Conservation (phyloP, 2,113 vertebrate species). For the Serilophus lunatus region DNA sequence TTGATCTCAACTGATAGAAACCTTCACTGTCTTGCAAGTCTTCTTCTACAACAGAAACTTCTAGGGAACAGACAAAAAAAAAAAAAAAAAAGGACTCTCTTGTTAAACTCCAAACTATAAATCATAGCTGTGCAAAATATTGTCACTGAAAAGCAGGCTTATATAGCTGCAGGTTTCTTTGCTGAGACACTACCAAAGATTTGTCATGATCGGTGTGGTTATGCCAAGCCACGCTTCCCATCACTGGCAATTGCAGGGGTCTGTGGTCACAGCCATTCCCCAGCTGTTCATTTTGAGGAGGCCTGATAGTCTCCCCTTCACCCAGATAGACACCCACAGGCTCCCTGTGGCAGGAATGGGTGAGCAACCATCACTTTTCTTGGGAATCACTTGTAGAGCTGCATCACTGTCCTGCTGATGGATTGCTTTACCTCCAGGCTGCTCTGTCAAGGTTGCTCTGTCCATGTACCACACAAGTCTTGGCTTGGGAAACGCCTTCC, state of each 20-base stretch:
- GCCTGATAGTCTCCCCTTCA: neutral
- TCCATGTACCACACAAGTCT: neutral
- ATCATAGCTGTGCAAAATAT: neutral
- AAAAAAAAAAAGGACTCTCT: neutral
- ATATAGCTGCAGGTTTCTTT: neutral
- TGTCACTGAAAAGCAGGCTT: neutral
- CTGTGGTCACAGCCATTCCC: neutral
- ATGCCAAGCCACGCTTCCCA: neutral
- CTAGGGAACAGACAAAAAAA: neutral
- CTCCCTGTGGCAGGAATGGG: neutral
- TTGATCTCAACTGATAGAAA: conserved; percentile 61
- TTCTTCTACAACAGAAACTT: conserved; percentile 33
- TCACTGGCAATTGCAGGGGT: neutral
- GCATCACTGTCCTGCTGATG: fast-evolving
- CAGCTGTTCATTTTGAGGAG: neutral
- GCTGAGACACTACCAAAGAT: neutral
- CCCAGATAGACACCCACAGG: fast-evolving
- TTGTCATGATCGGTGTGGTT: neutral
- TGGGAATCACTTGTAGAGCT: neutral
- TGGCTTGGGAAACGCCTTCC: conserved; percentile 44
- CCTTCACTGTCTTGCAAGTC: conserved; percentile 22
- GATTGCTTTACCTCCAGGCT: conserved; percentile 22
- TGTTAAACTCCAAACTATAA: neutral
- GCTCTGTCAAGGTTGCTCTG: neutral
- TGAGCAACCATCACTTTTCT: neutral